Base-by-base conservation (phyloP, 2,797 vertebrate genomes). In the Loris lydekkerianus region DNA sequence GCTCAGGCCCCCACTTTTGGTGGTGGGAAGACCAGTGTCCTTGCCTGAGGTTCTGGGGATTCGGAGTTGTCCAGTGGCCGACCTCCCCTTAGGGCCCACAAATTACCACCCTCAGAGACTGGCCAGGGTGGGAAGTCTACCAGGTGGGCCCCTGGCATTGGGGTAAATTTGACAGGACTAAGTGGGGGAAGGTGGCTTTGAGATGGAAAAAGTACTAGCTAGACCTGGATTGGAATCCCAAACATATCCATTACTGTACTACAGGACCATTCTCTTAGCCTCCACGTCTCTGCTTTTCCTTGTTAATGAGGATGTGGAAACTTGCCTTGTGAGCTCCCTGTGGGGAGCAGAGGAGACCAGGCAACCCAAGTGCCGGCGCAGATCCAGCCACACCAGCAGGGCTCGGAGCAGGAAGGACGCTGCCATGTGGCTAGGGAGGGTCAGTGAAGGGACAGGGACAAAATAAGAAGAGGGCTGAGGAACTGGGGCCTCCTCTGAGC, bases 381-480 rank as follows among this genome's bases (percentile, higher is more conserved):
- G 56, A 65, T 13, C 85, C 2, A 0, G 49, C 20, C 21, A 7
- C 4, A 0, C 0, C 29, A 40, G 9, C 53, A 0, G 37, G 4
- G 60, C 25, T 73, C 46, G 13, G 4, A 49, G 80, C 67, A n/a
- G n/a, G 58, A 60, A 31, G 31, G n/a, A 2, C 15, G 0, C 10
- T 23, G 87, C 60, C 31, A 0, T 23, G 2, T 34, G n/a, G 27
- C 58, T 1, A 0, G 0, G 80, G 40, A 31, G 25, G 78, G 4
- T 1, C 8, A 0, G 49, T 1, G 31, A 60, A 34, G 88, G 25
- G 3, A 29, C 10, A 0, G 72, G 60, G 53, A 2, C 10, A 2
- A 1, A 7, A 21, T 5, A 10, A 34, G 58, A 75, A 63, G 34
- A 10, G 63, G 37, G 29, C 58, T 14, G 70, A 37, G 73, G 86